Evolutionary conservation across 2,113 vertebrate genomes (phyloP).

Genomic region (Sinocyclocheilus maitianheensis): DNA sequence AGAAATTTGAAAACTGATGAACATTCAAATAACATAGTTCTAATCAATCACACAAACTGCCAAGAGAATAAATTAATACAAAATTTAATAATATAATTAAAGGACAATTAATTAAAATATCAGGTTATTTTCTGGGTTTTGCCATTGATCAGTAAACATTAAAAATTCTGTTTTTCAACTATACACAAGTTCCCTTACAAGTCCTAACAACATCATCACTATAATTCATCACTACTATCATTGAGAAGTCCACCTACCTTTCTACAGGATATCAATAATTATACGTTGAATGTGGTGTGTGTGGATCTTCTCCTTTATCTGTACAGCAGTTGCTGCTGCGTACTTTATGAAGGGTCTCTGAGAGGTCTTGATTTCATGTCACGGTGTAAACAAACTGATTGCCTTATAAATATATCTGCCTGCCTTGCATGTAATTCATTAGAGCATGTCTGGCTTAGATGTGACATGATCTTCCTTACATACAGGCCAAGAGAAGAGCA

Average conservation of each 20-base stretch:
- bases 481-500: not conserved
- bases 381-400: slow-evolving; percentile 44
- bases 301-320: not conserved
- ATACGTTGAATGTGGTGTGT: not conserved
- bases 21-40: not conserved
- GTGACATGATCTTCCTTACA: slow-evolving; percentile 1
- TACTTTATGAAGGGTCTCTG: slow-evolving; percentile 15
- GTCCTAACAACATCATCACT: not conserved
- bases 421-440: slow-evolving; percentile 10
- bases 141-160: no score
- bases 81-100: no score
- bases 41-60: not conserved
- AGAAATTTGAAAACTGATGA: not conserved
- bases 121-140: not conserved
- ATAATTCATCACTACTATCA: not conserved
- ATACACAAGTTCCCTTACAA: not conserved
- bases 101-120: not conserved
- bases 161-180: not conserved
- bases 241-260: slow-evolving; percentile 35
- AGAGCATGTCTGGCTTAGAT: slow-evolving; percentile 33
- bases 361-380: slow-evolving; percentile 34
- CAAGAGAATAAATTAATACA: not conserved
- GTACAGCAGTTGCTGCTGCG: not conserved
- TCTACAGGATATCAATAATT: not conserved
- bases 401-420: slow-evolving; percentile 39